These are phyloP conservation scores for Plutomurus gul DNA, from an alignment of 1,140 invertebrate genomes.

Conservation along the genomic window DNA sequence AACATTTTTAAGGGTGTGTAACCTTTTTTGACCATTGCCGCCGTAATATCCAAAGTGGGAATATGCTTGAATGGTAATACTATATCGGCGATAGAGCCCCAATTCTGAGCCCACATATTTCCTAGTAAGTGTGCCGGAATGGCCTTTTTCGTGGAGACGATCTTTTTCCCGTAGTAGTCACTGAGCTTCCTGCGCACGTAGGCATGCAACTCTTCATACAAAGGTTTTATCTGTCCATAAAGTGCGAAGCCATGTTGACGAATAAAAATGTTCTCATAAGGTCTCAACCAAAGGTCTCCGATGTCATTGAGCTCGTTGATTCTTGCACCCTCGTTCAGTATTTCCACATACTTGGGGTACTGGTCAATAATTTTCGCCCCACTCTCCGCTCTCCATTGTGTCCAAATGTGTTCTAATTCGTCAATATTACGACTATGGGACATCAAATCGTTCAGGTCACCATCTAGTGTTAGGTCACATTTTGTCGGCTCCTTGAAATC, in stretches of 20 bases:
- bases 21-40: conserved; percentile 25
- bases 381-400: conserved; percentile 58
- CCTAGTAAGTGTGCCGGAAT: conserved; percentile 30
- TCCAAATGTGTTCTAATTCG: conserved; percentile 66
- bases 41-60: conserved; percentile 26
- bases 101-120: conserved; percentile 38
- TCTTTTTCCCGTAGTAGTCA: conserved; percentile 58
- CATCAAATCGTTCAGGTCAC: neutral
- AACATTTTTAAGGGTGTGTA: conserved; percentile 29
- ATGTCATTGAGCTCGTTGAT: conserved; percentile 11
- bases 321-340: conserved; percentile 14
- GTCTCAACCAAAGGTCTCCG: conserved; percentile 62
- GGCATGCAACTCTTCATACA: conserved; percentile 80
- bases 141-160: neutral
- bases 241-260: neutral
- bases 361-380: neutral
- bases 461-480: conserved; percentile 73
- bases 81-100: neutral
- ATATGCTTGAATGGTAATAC: conserved; percentile 24
- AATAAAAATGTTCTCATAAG: conserved; percentile 59
- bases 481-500: conserved; percentile 67
- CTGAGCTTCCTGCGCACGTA: conserved; percentile 77
- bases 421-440: conserved; percentile 47
- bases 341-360: conserved; percentile 25
- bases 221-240: neutral